Evolutionary conservation across 2,113 vertebrate species (phyloP).

Genomic region (Charadrius vociferus): DNA sequence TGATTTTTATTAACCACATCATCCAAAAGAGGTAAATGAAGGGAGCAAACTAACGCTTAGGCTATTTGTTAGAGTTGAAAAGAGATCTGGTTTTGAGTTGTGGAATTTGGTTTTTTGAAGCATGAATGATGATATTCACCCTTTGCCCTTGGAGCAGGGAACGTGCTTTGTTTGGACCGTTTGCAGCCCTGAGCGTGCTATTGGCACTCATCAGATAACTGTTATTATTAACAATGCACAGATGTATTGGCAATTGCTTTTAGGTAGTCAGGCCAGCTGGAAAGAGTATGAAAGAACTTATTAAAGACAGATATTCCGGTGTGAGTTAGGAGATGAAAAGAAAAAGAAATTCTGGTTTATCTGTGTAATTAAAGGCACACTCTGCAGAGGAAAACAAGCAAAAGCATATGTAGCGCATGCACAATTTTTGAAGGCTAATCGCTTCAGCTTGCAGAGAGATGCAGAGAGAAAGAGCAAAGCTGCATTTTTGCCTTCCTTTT

Average conservation of each 20-base stretch:
- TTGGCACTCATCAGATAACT: slow-evolving; percentile 5
- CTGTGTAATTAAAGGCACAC: background rate
- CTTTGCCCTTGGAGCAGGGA: slow-evolving; percentile 13
- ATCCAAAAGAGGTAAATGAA: background rate
- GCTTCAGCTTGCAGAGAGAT: background rate
- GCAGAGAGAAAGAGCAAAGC: background rate
- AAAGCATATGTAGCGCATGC: rapidly evolving
- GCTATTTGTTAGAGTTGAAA: background rate
- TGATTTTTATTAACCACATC: background rate
- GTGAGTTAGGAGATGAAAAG: background rate
- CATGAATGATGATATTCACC: background rate
- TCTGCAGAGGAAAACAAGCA: background rate
- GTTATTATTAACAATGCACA: slow-evolving; percentile 35
- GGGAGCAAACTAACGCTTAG: background rate
- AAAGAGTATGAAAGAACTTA: slow-evolving; percentile 5
- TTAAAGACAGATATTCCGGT: background rate
- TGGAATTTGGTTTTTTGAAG: slow-evolving; percentile 10
- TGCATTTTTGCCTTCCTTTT: background rate
- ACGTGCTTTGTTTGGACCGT: background rate
- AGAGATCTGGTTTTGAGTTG: background rate
- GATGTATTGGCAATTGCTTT: slow-evolving; percentile 26
- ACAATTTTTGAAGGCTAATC: background rate
- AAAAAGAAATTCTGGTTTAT: background rate
- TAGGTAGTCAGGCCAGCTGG: slow-evolving; percentile 29
- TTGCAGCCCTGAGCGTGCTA: background rate